These are phyloP conservation scores for Daubentonia madagascariensis DNA, from an alignment of 2,113 vertebrate species.

Conservation along the genomic window DNA sequence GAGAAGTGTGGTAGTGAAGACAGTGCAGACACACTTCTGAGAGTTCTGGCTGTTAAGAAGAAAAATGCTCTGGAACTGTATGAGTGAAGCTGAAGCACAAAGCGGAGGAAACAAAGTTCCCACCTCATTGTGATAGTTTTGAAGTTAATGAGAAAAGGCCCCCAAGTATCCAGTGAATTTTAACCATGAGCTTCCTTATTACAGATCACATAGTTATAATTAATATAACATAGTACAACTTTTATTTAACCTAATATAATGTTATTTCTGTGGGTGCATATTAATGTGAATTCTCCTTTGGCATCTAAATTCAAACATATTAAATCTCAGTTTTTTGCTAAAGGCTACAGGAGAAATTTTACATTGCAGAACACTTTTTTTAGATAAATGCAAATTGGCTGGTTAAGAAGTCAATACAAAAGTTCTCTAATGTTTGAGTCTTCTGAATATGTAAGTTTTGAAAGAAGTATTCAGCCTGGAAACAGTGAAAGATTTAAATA, in stretches of 20 bases:
- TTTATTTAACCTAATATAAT: neutral
- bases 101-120: neutral
- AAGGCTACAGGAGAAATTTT: neutral
- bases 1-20: neutral
- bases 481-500: neutral
- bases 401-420: neutral
- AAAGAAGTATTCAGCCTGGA: neutral
- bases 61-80: fast-evolving
- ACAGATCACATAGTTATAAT: neutral
- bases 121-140: neutral
- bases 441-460: neutral
- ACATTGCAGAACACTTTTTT: neutral
- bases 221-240: neutral
- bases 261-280: neutral
- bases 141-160: neutral
- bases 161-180: neutral
- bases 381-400: neutral
- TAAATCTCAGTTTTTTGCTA: neutral
- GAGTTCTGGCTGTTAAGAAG: neutral
- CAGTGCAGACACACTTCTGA: neutral
- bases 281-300: neutral
- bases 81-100: neutral
- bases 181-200: neutral
- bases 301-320: neutral
- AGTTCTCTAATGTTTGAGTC: neutral